Percentiles rank a stretch among this genome's conserved stretches.
These are phyloP conservation scores for Phyllotreta striolata DNA, from an alignment of 2,888 invertebrate species.

Conservation along the genomic window DNA sequence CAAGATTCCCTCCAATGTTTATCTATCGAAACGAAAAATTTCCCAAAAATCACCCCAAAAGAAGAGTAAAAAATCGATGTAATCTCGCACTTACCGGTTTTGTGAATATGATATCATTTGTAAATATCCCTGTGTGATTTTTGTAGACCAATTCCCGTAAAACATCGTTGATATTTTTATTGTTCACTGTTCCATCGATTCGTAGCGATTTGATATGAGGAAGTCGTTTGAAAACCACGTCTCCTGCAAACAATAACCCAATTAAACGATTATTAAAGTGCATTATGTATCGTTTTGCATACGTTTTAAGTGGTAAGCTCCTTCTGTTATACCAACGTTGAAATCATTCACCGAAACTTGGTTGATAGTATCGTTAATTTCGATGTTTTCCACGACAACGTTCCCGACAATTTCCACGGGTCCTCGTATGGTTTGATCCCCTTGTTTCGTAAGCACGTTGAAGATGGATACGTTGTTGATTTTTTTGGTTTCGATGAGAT, in stretches of 20 bases:
- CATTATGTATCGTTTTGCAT: conserved; percentile 14
- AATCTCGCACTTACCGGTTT: conserved; percentile 44
- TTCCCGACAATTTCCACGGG: conserved; percentile 54
- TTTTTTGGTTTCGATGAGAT: conserved; percentile 54
- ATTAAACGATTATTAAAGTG: conserved; percentile 20
- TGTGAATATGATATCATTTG: conserved; percentile 48
- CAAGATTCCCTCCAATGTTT: conserved; percentile 51
- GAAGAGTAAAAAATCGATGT: conserved; percentile 1
- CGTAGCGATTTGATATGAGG: conserved; percentile 51
- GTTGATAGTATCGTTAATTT: conserved; percentile 56
- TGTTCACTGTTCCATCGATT: conserved; percentile 50
- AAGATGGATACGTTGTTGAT: conserved; percentile 59
- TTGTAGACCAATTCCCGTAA: conserved; percentile 51
- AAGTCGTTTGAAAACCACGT: conserved; percentile 52
- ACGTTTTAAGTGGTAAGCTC: conserved; percentile 51
- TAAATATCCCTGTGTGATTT: conserved; percentile 45
- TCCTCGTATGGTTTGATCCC: conserved; percentile 53
- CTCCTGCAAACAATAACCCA: conserved; percentile 48
- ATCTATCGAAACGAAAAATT: conserved; percentile 57
- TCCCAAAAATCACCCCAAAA: conserved; percentile 53
- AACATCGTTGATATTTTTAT: conserved; percentile 46
- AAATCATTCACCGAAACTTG: conserved; percentile 47
- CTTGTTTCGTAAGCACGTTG: conserved; percentile 59
- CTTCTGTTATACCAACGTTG: conserved; percentile 35
- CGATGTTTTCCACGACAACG: conserved; percentile 53